Evolutionary conservation across 2,888 invertebrate species (phyloP).

Genomic region (Melanostoma mellinum): DNA sequence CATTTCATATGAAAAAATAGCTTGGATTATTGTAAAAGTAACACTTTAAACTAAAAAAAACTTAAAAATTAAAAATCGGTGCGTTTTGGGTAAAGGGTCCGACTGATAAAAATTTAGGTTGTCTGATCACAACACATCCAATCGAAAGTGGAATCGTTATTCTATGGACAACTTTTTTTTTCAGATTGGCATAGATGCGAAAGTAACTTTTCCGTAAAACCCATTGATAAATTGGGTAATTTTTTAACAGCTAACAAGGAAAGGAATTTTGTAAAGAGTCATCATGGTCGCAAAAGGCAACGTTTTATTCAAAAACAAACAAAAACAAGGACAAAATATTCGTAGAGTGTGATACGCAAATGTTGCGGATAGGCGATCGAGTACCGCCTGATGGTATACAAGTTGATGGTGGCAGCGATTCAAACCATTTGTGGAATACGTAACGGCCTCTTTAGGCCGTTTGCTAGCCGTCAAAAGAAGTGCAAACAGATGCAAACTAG

Average conservation of each 20-base stretch:
- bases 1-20: too few relatives aligned
- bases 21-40: too few relatives aligned
- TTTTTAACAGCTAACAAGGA: conserved; percentile 94
- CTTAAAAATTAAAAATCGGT: too few relatives aligned
- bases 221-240: conserved; percentile 88
- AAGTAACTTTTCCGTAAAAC: conserved; percentile 97
- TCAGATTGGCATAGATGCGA: conserved; percentile 95
- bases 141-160: too few relatives aligned
- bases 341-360: conserved; percentile 97
- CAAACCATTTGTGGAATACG: conserved; percentile 91
- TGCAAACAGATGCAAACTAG: conserved; percentile 90
- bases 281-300: conserved; percentile 96
- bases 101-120: too few relatives aligned
- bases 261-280: conserved; percentile 97
- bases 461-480: conserved; percentile 90
- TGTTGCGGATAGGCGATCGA: conserved; percentile 92
- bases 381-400: conserved; percentile 88
- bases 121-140: too few relatives aligned
- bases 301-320: conserved; percentile 98
- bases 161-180: too few relatives aligned
- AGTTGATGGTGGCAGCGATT: conserved; percentile 98
- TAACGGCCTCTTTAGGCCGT: conserved; percentile 89
- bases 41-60: too few relatives aligned
- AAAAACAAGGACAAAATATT: conserved; percentile 98
- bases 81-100: too few relatives aligned